A percentile compares a stretch with the other conserved stretches of the same genome.
Conservation (phyloP, 2,797 vertebrate species). For the Oophaga sylvatica region DNA sequence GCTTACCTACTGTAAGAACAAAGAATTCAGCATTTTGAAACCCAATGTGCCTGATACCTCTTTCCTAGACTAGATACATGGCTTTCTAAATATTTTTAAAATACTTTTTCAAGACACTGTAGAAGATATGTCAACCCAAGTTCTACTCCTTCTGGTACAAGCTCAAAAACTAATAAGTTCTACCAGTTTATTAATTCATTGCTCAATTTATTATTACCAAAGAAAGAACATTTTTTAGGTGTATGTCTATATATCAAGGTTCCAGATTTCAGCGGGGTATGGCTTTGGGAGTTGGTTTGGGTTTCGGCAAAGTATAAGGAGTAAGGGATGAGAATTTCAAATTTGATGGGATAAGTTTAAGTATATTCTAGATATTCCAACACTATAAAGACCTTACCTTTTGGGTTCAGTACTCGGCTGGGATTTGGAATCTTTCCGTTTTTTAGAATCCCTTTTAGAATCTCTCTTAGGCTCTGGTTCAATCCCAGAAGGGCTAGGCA, state of each 20-base stretch:
- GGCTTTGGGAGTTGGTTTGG: no score
- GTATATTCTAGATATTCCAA: slow-evolving; percentile 53
- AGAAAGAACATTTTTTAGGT: no score
- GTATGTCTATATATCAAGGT: no score
- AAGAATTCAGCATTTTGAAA: no score
- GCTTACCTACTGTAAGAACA: no score
- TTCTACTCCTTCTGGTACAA: neutral
- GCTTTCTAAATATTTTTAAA: no score
- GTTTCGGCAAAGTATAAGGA: neutral
- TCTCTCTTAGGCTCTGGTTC: slow-evolving; percentile 85
- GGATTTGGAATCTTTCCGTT: slow-evolving; percentile 87
- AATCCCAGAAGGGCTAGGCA: slow-evolving; percentile 74
- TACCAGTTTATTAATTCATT: neutral
- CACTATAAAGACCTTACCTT: slow-evolving; percentile 82
- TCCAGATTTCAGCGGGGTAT: no score
- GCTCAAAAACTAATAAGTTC: neutral
- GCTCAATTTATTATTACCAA: neutral
- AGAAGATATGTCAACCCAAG: neutral
- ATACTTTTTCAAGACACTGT: no score
- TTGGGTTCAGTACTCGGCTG: slow-evolving; percentile 79
- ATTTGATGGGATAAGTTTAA: slow-evolving; percentile 1
- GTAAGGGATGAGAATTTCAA: neutral
- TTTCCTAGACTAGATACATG: no score
- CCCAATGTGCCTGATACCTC: no score
- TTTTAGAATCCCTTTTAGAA: slow-evolving; percentile 93